These are phyloP conservation scores for Etheostoma nigrum DNA, from an alignment of 2,797 vertebrate species.

Conservation along the genomic window DNA sequence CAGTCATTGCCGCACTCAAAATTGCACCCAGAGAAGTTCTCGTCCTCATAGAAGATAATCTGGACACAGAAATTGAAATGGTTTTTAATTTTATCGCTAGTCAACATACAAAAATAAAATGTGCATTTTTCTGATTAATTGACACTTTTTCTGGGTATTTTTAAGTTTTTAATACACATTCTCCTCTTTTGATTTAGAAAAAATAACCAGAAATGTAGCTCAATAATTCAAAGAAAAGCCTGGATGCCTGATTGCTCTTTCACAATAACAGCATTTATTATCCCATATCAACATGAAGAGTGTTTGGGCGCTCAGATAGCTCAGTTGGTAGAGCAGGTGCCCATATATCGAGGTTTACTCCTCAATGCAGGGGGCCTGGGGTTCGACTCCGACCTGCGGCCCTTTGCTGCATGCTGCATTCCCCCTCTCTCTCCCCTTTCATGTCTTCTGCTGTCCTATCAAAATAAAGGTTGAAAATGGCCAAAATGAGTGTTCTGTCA, in stretches of 20 bases:
- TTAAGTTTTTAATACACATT: not conserved
- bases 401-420: no score
- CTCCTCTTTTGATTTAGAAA: not conserved
- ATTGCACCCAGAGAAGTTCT: constrained; percentile 74
- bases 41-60: constrained; percentile 83
- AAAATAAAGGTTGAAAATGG: no score
- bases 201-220: not conserved
- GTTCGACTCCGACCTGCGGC: no score
- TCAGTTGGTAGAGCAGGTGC: no score
- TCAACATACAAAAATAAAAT: not conserved
- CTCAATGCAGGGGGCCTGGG: no score
- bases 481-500: no score
- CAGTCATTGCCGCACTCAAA: constrained; percentile 72
- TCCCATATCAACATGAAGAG: not conserved
- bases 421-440: no score
- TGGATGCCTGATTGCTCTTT: not conserved
- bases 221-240: not conserved
- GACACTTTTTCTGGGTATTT: not conserved
- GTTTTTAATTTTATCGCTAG: not conserved
- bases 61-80: constrained; percentile 22
- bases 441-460: no score
- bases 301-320: no score
- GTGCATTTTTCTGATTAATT: not conserved
- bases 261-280: not conserved
- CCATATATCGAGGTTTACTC: no score